phyloP scores from a whole-genome alignment of 2,888 invertebrate species.

The Polyommatus icarus region DNA sequence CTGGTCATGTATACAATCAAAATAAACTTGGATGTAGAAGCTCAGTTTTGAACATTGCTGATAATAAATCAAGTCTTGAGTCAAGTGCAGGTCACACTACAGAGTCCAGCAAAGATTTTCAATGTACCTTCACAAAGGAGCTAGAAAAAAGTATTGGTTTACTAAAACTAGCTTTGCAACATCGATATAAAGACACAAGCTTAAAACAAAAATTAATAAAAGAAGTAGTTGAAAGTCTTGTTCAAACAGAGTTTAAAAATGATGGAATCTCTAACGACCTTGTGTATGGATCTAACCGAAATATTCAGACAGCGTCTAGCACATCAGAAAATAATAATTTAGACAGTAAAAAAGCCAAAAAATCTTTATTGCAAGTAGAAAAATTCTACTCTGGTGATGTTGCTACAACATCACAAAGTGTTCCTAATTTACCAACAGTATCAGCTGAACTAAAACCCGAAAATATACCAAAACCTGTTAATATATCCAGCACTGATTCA shows the following conservation, averaged over 20 bases:
- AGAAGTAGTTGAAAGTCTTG: conserved; percentile 82
- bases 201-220: conserved; percentile 83
- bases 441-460: conserved; percentile 50
- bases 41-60: conserved; percentile 50
- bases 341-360: conserved; percentile 60
- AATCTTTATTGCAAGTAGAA: conserved; percentile 66
- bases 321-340: conserved; percentile 63
- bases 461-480: conserved; percentile 45
- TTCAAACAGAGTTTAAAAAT: conserved; percentile 80
- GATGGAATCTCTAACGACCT: conserved; percentile 77
- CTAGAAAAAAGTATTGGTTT: conserved; percentile 82
- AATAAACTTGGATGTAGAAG: conserved; percentile 57
- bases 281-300: conserved; percentile 67
- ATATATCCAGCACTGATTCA: conserved; percentile 59
- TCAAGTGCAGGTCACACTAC: conserved; percentile 66
- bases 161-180: conserved; percentile 80
- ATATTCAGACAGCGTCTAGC: conserved; percentile 61
- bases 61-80: conserved; percentile 72
- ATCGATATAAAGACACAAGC: conserved; percentile 79
- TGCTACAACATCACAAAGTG: conserved; percentile 72
- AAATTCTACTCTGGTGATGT: conserved; percentile 63
- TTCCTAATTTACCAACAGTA: conserved; percentile 62
- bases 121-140: conserved; percentile 77
- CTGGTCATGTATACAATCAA: conserved; percentile 80
- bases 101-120: conserved; percentile 68